Percentiles rank a stretch among this genome's conserved stretches.
phyloP scores from a whole-genome alignment of 2,797 vertebrate species.

The Pseudochromis fuscus region DNA sequence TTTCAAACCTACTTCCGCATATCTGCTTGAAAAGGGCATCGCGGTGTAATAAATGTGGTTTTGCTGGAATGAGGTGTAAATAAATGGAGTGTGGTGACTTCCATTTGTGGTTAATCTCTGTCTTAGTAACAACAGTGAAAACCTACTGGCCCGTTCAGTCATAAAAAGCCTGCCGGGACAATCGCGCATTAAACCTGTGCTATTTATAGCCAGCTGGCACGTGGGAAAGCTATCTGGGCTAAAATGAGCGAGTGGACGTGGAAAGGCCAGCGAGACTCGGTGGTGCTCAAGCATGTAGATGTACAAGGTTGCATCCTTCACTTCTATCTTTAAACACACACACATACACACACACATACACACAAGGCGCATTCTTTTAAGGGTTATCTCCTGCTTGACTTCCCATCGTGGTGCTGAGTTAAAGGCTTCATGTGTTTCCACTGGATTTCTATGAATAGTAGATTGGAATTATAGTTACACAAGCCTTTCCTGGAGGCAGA shows the following conservation, averaged over 20 bases:
- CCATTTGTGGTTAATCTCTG: constrained; percentile 66
- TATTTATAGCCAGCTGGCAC: constrained; percentile 72
- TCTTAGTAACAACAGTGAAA: constrained; percentile 53
- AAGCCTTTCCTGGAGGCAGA: not conserved
- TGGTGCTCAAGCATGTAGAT: constrained; percentile 21
- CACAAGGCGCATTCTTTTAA: constrained; percentile 1
- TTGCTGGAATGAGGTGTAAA: not conserved
- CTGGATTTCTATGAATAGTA: constrained; percentile 28
- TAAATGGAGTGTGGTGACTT: constrained; percentile 30
- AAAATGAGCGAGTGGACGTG: constrained; percentile 46
- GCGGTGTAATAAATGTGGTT: not conserved
- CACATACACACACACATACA: constrained; percentile 12
- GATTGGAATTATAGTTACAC: constrained; percentile 23
- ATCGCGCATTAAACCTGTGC: constrained; percentile 58
- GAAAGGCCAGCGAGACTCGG: constrained; percentile 45
- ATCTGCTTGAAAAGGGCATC: not conserved
- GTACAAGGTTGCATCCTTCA: constrained; percentile 32
- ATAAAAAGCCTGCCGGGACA: constrained; percentile 65
- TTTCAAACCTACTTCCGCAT: not conserved
- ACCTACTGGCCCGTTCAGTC: constrained; percentile 49
- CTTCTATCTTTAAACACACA: constrained; percentile 53
- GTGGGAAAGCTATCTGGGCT: constrained; percentile 65
- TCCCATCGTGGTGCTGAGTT: constrained; percentile 8
- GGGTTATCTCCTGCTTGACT: constrained; percentile 29
- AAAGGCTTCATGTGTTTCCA: not conserved